Base-by-base conservation (phyloP, 2,113 vertebrate genomes). In the Clinocottus analis region DNA sequence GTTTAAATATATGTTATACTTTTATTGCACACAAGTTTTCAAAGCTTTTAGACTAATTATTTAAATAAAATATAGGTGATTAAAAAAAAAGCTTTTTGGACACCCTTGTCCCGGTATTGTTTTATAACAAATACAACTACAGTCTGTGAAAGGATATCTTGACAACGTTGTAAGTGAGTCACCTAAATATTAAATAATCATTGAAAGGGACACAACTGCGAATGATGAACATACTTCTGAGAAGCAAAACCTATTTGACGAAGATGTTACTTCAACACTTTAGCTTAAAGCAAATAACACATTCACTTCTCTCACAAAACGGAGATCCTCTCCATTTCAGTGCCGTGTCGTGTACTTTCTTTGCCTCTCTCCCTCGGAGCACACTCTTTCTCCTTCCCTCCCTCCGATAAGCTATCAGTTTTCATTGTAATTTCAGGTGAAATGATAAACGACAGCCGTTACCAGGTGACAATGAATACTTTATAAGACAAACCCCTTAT, bases 391-490 rank as follows among this genome's bases (percentile, higher is more conserved):
- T 75, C 66, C 74, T 70, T 87, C 87, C 89, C 89, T 92, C 91
- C 89, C 88, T 78, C 86, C 89, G 95, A 96, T 95, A 95, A 95
- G 93, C 93, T 96, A 96, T 96, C 95, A 92, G 92, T 94, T 95
- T 96, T 94, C 94, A 94, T 95, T 95, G 94, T 94, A 95, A 95
- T 95, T 96, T 95, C 94, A 95, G 94, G 95, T 95, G 94, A 96
- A 95, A 95, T 94, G 94, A 95, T 95, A 95, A 96, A 95, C 93
- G 92, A 77, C 89, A 75, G 93, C 93, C 90, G 94, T 95, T 95
- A 96, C 94, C 93, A 95, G 94, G 95, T 95, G 93, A 95, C 95
- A 94, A 96, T 96, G 94, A 95, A 95, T 96, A 95, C 95, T 96
- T 96, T 95, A 96, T 95, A 95, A 96, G 95, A 95, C 94, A 94